Base-by-base conservation (phyloP, 2,113 vertebrate genomes). In the Struthidea cinerea region DNA sequence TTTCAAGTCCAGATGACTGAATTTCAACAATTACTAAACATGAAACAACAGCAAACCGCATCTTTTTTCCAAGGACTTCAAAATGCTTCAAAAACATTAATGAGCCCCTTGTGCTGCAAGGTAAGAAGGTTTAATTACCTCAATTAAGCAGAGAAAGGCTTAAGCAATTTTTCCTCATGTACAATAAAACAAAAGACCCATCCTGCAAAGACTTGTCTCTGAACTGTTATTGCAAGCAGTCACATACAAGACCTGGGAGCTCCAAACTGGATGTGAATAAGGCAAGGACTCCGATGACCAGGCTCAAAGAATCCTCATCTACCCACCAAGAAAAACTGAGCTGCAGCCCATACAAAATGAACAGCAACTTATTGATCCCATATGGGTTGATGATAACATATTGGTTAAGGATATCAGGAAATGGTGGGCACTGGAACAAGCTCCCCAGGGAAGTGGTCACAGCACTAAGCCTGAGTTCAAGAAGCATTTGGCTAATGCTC, bases 81-180 rank as follows among this genome's bases (percentile, higher is more conserved):
- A 89, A 95, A 94, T 33, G 76, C 93, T 95, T 92, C 86, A 82
- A 67, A 90, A 93, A 74, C 65, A 87, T 69, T 95, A 93, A 92
- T 41, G 52, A 96, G 80, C 42, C 52, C 70, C 73, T 93, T 90
- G 80, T 44, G 79, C 85, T 96, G 86, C 69, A 94, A 93, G 88
- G 93, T 90, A 94, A 89, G 83, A 53, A 89, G 83, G 73, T 65
- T 95, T 96, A 95, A 92, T 95, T 95, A 90, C 57, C 64, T 84
- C 77, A 90, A 89, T 97, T 96, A 96, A 92, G 91, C 69, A 74
- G 57, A 84, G 60, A 95, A 94, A 92, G 90, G 70, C 90, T 90
- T 53, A 53, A 90, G 76, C 0, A 2, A 73, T 92, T 90, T 92
- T 93, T 95, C 65, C 60, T 92, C 53, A 35, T 0, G 7, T 84